These are phyloP conservation scores for Aromia moschata DNA, from an alignment of 2,888 invertebrate species.

Conservation along the genomic window DNA sequence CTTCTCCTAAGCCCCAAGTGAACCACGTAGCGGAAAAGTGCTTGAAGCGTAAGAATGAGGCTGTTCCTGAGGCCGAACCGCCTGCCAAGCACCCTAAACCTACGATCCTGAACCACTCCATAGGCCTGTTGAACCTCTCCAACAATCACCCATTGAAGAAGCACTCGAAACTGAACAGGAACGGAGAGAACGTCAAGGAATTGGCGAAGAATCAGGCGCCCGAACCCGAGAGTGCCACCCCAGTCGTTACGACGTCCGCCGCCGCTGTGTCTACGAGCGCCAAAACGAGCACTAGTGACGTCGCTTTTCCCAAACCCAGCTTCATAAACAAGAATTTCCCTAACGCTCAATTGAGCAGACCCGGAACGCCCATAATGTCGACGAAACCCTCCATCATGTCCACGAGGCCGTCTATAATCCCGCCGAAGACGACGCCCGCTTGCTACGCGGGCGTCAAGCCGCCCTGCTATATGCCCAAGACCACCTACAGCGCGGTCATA, in stretches of 20 bases:
- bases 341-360: slow-evolving; percentile 16
- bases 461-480: slow-evolving; percentile 58
- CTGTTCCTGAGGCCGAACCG: slow-evolving; percentile 37
- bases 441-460: slow-evolving; percentile 35
- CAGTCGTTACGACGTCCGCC: background rate
- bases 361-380: slow-evolving; percentile 30
- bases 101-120: slow-evolving; percentile 54
- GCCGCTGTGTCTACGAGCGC: background rate
- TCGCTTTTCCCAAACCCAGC: slow-evolving; percentile 34
- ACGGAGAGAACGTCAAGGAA: slow-evolving; percentile 42
- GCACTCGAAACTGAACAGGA: slow-evolving; percentile 51
- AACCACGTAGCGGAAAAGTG: slow-evolving; percentile 30
- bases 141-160: slow-evolving; percentile 58
- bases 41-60: slow-evolving; percentile 43
- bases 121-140: slow-evolving; percentile 57
- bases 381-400: slow-evolving; percentile 25
- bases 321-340: slow-evolving; percentile 32
- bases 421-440: slow-evolving; percentile 29
- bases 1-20: background rate
- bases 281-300: background rate
- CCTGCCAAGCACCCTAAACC: slow-evolving; percentile 54
- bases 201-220: slow-evolving; percentile 9
- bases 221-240: slow-evolving; percentile 9
- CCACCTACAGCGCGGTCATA: slow-evolving; percentile 50
- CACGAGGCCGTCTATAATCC: slow-evolving; percentile 14